Base-by-base conservation (phyloP, 2,888 invertebrate species). In the Clusia tigrina region DNA sequence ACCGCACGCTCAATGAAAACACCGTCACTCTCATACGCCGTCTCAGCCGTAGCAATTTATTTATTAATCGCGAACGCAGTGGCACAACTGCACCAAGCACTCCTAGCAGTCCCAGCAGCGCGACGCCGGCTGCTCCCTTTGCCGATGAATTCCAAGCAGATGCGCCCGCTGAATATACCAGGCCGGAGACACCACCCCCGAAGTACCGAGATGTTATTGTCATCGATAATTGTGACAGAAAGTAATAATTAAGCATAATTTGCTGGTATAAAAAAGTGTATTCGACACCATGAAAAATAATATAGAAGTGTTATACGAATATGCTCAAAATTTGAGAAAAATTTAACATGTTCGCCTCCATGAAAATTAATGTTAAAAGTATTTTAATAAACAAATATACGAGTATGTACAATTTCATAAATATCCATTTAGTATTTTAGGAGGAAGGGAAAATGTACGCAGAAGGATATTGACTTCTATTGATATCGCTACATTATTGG, bases 141-240 rank as follows among this genome's bases (percentile, higher is more conserved):
- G 38, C 37, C 38, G 17, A 46, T 24, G 23, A 18, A 9, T 6
- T 9, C 23, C 48, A 53, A 18, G n/a, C 25, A 32, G 38, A 12
- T 18, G 54, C 26, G 15, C 42, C 51, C 17, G 46, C 58, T n/a
- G 52, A 42, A 2, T 26, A 60, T 1, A 57, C 57, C 17, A 68
- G 82, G 6, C 72, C 81, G 1, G 83, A 83, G 71, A 83, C 83
- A 1, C 83, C 83, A 12, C 83, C 83, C 1, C 83, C 83, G 2
- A 72, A 78, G 1, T 83, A 83, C 54, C 73, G 71, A 2, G 83
- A 83, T 60, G 74, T 80, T 24, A 72, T 81, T 59, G 67, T 74
- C 62, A 77, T 77, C 38, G 76, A 76, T 54, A 60, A 73, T 73
- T 76, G 78, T 73, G 78, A 76, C 70, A 77, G 66, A 66, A 73